phyloP scores from a whole-genome alignment of 1,140 invertebrate genomes.

The Drosophila arizonae region DNA sequence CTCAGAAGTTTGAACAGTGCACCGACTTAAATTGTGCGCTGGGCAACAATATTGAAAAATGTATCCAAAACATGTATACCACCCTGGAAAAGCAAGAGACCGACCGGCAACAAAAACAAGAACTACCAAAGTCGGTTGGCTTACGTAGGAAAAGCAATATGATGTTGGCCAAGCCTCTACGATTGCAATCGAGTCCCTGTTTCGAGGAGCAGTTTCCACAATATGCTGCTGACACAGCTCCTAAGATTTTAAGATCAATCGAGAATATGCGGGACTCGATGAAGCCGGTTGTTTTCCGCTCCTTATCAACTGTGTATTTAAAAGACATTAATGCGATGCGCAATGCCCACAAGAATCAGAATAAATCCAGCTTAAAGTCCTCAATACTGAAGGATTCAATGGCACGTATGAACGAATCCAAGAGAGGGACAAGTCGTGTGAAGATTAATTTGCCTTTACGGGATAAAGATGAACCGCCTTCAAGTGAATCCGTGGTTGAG shows the following conservation, averaged over 20 bases:
- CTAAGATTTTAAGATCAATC: constrained; percentile 12
- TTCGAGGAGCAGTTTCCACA: not conserved
- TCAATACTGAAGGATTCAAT: constrained; percentile 25
- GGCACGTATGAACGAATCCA: constrained; percentile 24
- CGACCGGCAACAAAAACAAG: not conserved
- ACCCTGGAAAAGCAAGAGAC: not conserved
- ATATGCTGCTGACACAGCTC: not conserved
- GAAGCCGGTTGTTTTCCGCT: constrained; percentile 7
- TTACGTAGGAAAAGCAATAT: not conserved
- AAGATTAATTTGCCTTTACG: not conserved
- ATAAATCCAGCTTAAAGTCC: not conserved
- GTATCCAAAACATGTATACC: constrained; percentile 9
- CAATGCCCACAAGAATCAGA: too few relatives aligned
- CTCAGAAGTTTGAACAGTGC: constrained; percentile 4
- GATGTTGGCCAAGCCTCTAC: not conserved
- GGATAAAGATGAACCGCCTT: not conserved
- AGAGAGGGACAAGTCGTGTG: not conserved
- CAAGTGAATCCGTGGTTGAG: not conserved
- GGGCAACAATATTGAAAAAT: constrained; percentile 2
- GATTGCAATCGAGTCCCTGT: not conserved
- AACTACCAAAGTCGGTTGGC: not conserved
- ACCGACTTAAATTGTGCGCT: constrained; percentile 1
- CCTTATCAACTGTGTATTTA: not conserved
- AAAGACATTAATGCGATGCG: constrained; percentile 1
- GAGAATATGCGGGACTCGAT: constrained; percentile 14